A percentile compares a stretch with the other conserved stretches of the same genome.
Conservation (phyloP, 1,140 invertebrate species). For the Yoshiicerus persimilis region DNA sequence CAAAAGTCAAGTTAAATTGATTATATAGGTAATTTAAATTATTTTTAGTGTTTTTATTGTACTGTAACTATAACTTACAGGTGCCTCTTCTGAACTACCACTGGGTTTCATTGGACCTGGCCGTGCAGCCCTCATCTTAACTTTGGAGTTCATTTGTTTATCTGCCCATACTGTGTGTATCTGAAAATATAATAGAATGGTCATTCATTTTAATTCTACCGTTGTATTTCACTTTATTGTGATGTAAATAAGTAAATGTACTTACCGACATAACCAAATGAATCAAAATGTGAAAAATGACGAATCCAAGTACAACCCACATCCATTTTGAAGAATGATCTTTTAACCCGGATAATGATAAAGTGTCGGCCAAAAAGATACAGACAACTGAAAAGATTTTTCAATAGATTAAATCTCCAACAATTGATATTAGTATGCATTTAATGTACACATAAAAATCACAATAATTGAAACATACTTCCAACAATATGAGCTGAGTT, state of each 20-base stretch:
- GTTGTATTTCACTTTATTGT: constrained; percentile 50
- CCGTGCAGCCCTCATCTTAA: constrained; percentile 34
- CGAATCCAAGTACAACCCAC: constrained; percentile 74
- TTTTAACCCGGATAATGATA: constrained; percentile 81
- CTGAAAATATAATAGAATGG: constrained; percentile 37
- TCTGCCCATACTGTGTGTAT: constrained; percentile 45
- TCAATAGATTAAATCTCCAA: not conserved
- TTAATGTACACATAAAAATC: not conserved
- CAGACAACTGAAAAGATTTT: constrained; percentile 73
- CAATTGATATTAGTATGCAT: not conserved
- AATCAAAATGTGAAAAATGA: constrained; percentile 82
- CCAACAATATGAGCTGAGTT: constrained; percentile 88
- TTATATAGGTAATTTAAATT: too few species aligned
- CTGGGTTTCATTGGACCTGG: constrained; percentile 47
- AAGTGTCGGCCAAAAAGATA: constrained; percentile 85
- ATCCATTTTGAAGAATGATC: constrained; percentile 61
- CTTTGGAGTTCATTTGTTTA: constrained; percentile 39
- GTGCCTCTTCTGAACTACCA: constrained; percentile 38
- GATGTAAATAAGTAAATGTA: constrained; percentile 48
- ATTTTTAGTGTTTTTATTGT: not conserved
- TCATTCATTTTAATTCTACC: not conserved
- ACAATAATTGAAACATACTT: constrained; percentile 65
- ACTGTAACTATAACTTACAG: constrained; percentile 41
- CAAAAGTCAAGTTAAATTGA: too few species aligned
- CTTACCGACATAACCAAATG: constrained; percentile 88